A percentile compares a stretch with the other conserved stretches of the same genome.
These are phyloP conservation scores for Diphyllodes magnificus DNA, from an alignment of 2,113 vertebrate genomes.

Conservation along the genomic window DNA sequence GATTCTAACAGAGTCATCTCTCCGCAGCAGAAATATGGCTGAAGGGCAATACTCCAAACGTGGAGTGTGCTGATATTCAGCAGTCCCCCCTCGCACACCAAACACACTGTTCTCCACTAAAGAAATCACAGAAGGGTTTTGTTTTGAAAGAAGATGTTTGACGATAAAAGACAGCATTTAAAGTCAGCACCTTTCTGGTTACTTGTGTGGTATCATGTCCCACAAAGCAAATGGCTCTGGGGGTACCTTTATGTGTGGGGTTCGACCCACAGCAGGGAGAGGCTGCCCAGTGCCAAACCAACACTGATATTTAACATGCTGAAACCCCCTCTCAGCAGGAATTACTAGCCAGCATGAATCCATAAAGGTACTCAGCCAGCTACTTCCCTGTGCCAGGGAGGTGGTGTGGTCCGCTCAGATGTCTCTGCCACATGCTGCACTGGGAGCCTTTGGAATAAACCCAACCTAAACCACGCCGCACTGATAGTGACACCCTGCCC, in stretches of 20 bases:
- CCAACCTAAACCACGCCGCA: fast-evolving
- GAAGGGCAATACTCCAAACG: background rate
- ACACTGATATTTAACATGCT: fast-evolving
- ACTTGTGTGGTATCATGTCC: background rate
- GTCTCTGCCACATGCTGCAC: background rate
- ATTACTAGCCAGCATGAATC: background rate
- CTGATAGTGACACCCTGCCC: background rate
- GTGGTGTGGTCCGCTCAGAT: background rate
- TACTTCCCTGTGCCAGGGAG: background rate
- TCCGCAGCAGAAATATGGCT: background rate
- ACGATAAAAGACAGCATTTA: background rate
- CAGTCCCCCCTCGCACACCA: background rate
- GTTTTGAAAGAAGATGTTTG: background rate
- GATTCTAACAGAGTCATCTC: background rate
- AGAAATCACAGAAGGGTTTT: background rate
- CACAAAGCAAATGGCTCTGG: background rate
- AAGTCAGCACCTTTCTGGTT: background rate
- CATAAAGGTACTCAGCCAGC: background rate
- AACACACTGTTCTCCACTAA: background rate
- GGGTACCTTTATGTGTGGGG: background rate
- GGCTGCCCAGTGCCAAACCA: background rate
- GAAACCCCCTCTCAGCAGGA: background rate
- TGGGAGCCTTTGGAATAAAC: background rate
- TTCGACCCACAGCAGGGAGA: background rate
- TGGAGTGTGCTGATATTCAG: background rate